Conservation (phyloP, 2,113 vertebrate species). For the Salminus brasiliensis region DNA sequence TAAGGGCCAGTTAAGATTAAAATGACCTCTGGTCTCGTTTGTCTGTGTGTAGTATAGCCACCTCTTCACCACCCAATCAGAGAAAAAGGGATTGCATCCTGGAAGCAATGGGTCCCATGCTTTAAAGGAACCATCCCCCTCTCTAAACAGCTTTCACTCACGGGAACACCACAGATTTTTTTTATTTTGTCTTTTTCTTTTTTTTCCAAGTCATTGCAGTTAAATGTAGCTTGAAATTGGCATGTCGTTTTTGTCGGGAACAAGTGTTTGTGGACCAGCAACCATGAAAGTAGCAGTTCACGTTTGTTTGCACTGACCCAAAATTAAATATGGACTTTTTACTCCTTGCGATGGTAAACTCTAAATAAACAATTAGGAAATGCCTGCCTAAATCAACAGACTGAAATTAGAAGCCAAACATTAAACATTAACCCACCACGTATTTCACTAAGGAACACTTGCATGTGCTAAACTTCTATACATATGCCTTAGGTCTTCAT, state of each 20-base stretch:
- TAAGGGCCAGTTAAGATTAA: constrained; percentile 28
- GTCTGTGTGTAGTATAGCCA: constrained; percentile 35
- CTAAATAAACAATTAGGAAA: background rate
- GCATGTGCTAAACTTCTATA: background rate
- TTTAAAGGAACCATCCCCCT: constrained; percentile 39
- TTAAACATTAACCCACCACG: background rate
- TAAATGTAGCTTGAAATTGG: constrained; percentile 74
- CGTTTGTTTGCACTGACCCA: constrained; percentile 41
- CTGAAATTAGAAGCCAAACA: background rate
- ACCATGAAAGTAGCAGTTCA: constrained; percentile 58
- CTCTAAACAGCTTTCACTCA: constrained; percentile 57
- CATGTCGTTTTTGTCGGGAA: constrained; percentile 41
- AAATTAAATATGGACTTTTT: constrained; percentile 26
- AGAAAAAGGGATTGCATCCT: constrained; percentile 50
- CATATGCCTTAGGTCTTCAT: background rate
- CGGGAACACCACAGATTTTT: constrained; percentile 54
- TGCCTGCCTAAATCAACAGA: background rate
- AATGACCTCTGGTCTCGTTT: constrained; percentile 12
- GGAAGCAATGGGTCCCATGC: constrained; percentile 52
- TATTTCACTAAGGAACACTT: background rate
- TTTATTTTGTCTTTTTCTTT: background rate
- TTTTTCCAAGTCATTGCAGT: constrained; percentile 41
- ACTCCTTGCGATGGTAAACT: constrained; percentile 40
- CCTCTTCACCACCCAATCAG: constrained; percentile 57
- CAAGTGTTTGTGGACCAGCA: constrained; percentile 53